Evolutionary conservation across 1,140 invertebrate species (phyloP).

Genomic region (Helicoverpa zea): DNA sequence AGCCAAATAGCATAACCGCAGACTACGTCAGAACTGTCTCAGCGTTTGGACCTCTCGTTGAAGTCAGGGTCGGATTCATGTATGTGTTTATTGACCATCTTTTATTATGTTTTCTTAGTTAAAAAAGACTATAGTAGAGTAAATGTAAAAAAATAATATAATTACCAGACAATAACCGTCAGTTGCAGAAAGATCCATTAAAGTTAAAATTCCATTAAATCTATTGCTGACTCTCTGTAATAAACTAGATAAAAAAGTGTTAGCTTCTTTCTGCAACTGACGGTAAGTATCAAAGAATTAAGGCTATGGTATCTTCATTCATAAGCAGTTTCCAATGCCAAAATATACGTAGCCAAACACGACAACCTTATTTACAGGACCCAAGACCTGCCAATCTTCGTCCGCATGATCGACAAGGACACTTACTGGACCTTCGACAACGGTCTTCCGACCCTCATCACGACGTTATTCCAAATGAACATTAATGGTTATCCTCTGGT

Average conservation of each 20-base stretch:
- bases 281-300: no score
- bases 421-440: conserved; percentile 93
- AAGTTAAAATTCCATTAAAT: no score
- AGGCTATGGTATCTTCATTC: no score
- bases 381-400: conserved; percentile 92
- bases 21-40: conserved; percentile 90
- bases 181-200: no score
- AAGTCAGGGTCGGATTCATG: conserved; percentile 89
- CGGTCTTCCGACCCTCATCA: conserved; percentile 92
- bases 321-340: neutral
- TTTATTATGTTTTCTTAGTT: no score
- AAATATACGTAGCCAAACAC: neutral
- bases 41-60: conserved; percentile 90
- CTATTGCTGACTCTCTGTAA: no score
- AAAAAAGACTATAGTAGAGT: no score
- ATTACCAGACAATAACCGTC: neutral
- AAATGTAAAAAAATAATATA: neutral
- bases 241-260: no score
- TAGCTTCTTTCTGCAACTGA: no score
- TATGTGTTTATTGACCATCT: conserved; percentile 50
- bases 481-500: conserved; percentile 95
- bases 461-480: conserved; percentile 93
- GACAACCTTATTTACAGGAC: conserved; percentile 80
- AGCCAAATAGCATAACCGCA: conserved; percentile 89
- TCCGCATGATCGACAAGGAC: conserved; percentile 96